Evolutionary conservation across 2,113 vertebrate genomes (phyloP).

Genomic region (Siphamia tubifer): DNA sequence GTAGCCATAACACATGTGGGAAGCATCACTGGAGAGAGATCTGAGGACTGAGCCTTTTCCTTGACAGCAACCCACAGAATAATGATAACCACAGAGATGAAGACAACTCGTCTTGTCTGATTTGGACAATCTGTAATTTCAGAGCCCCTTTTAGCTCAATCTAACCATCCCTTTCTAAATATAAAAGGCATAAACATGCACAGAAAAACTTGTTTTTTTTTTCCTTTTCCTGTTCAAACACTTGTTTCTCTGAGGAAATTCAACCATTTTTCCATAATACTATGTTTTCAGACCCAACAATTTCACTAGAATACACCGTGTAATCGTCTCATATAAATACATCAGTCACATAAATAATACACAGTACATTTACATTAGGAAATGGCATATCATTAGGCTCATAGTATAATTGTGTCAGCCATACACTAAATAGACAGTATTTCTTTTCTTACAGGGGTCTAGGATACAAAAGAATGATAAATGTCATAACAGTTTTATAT

Average conservation of each 20-base stretch:
- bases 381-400: no score
- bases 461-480: no score
- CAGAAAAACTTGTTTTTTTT: slow-evolving; percentile 24
- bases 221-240: not conserved
- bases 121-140: slow-evolving; percentile 66
- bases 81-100: slow-evolving; percentile 61
- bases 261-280: not conserved
- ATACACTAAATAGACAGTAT: no score
- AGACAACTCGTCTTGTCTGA: slow-evolving; percentile 38
- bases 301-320: not conserved
- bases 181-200: slow-evolving; percentile 48
- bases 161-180: slow-evolving; percentile 50
- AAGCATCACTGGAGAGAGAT: slow-evolving; percentile 51
- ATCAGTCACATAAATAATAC: not conserved
- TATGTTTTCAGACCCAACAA: not conserved
- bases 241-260: slow-evolving; percentile 2
- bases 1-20: slow-evolving; percentile 57
- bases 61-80: slow-evolving; percentile 63
- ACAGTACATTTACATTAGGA: not conserved
- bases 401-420: no score
- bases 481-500: no score
- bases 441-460: no score
- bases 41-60: slow-evolving; percentile 45
- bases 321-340: not conserved
- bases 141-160: slow-evolving; percentile 60